Evolutionary conservation across 2,797 vertebrate species (phyloP).

Genomic region (Oreortyx pictus): DNA sequence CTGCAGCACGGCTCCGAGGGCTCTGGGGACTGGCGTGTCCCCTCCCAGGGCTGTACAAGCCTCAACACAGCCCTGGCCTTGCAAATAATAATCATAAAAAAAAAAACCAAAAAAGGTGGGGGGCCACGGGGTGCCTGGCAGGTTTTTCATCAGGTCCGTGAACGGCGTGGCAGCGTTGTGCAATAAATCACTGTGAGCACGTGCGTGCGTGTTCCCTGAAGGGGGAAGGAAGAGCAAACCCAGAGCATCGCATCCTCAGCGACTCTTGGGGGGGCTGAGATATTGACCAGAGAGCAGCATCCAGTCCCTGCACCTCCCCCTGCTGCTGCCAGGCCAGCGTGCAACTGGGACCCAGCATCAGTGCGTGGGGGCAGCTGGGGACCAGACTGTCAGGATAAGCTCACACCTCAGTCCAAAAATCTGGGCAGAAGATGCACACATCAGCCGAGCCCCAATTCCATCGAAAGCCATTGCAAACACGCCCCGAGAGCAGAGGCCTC

Average conservation of each 20-base stretch:
- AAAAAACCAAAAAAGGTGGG: background rate
- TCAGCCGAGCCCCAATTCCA: background rate
- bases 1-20: background rate
- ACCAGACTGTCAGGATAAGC: background rate
- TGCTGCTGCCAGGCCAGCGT: background rate
- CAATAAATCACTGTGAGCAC: constrained; percentile 18
- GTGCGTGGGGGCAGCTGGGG: accelerated
- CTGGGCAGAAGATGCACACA: background rate
- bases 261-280: accelerated
- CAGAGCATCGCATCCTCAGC: background rate
- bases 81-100: background rate
- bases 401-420: background rate
- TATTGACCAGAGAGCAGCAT: accelerated
- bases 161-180: background rate
- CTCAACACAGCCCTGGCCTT: background rate
- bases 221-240: background rate
- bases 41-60: background rate
- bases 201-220: background rate
- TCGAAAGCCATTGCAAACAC: background rate
- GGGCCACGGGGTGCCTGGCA: background rate
- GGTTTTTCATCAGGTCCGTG: background rate
- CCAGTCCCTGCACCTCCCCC: background rate
- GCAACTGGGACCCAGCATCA: background rate
- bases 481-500: background rate
- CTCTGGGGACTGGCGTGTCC: background rate